These are phyloP conservation scores for Acanthiza pusilla DNA, from an alignment of 2,797 vertebrate species.

Conservation along the genomic window DNA sequence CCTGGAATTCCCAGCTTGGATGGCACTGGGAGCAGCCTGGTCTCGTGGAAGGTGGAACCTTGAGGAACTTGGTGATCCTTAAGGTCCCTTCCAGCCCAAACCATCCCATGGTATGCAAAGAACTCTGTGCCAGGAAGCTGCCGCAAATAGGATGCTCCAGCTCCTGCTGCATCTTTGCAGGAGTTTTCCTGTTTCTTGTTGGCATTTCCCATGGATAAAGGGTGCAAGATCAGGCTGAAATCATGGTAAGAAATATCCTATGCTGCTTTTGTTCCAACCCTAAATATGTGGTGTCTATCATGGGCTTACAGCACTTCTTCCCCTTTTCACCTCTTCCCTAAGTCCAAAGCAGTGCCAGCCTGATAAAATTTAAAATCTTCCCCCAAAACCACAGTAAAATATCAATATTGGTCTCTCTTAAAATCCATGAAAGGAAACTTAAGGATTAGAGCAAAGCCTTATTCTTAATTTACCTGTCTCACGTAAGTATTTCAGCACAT, in stretches of 20 bases:
- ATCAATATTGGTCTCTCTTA: background rate
- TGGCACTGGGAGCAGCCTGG: rapidly evolving
- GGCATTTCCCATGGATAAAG: background rate
- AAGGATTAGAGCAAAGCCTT: conserved; percentile 42
- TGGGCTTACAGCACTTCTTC: background rate
- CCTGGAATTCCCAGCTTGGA: background rate
- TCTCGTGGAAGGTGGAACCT: background rate
- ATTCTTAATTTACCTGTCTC: conserved; percentile 16
- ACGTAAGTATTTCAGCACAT: background rate
- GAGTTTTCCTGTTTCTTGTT: background rate
- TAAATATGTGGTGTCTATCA: background rate
- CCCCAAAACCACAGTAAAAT: background rate
- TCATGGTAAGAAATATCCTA: background rate
- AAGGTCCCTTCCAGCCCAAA: background rate
- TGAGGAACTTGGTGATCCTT: background rate
- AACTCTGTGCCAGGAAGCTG: background rate
- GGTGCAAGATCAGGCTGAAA: background rate
- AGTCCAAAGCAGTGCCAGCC: background rate
- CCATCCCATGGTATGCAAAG: background rate
- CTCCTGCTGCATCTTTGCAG: background rate
- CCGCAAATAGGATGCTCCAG: background rate
- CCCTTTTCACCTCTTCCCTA: background rate
- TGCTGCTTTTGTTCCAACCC: background rate
- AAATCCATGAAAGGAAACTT: conserved; percentile 32
- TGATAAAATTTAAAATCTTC: background rate